These are phyloP conservation scores for Ladona fulva DNA, from an alignment of 1,140 invertebrate genomes.

Conservation along the genomic window DNA sequence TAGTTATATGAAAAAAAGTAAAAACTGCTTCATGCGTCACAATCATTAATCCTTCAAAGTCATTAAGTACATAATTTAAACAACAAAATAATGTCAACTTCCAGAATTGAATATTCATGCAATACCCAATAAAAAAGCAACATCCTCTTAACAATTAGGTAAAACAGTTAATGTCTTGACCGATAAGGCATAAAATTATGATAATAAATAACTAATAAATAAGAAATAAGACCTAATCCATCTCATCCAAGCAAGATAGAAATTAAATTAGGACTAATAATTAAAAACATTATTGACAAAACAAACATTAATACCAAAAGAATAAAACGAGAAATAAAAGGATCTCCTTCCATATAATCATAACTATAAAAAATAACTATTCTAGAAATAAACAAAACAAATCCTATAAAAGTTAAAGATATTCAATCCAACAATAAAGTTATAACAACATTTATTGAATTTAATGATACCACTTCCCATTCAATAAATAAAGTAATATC, in stretches of 20 bases:
- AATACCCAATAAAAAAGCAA: slow-evolving; percentile 45
- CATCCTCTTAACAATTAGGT: slow-evolving; percentile 52
- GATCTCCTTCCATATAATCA: slow-evolving; percentile 45
- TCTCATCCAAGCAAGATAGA: slow-evolving; percentile 59
- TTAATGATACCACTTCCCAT: slow-evolving; percentile 39
- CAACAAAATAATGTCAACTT: slow-evolving; percentile 42
- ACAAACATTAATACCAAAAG: slow-evolving; percentile 52
- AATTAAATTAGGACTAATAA: slow-evolving; percentile 55
- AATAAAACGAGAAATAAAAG: slow-evolving; percentile 45
- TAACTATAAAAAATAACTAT: slow-evolving; percentile 49
- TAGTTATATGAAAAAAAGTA: slow-evolving; percentile 48
- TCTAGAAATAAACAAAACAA: slow-evolving; percentile 52
- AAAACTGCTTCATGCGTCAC: slow-evolving; percentile 36
- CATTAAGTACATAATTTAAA: slow-evolving; percentile 39
- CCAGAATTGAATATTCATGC: slow-evolving; percentile 44
- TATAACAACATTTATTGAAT: slow-evolving; percentile 38
- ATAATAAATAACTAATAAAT: slow-evolving; percentile 58
- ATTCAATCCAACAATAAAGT: slow-evolving; percentile 49
- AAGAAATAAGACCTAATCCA: slow-evolving; percentile 54
- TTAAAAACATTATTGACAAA: slow-evolving; percentile 55
- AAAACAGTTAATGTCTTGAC: slow-evolving; percentile 53
- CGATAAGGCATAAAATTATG: slow-evolving; percentile 47
- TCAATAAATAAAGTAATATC: slow-evolving; percentile 41
- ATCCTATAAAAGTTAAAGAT: slow-evolving; percentile 45
- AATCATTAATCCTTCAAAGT: too few relatives aligned